A percentile compares a stretch with the other conserved stretches of the same genome.
Evolutionary conservation across 2,113 vertebrate genomes (phyloP).

Genomic region (Eulemur macaco): DNA sequence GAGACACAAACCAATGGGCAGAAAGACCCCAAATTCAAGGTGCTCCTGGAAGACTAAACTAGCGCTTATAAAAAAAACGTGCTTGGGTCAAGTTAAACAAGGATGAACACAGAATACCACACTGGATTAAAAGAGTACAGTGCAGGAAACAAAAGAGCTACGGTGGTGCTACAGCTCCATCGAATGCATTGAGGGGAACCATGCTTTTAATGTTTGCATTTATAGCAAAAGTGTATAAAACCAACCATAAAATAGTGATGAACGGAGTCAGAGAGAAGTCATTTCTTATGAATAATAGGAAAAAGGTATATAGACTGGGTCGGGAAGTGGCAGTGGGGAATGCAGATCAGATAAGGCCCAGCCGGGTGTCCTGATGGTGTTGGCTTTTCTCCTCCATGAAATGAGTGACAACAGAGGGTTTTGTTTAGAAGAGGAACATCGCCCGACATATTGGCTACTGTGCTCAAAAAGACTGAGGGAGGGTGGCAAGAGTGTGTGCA

Average conservation of each 20-base stretch:
- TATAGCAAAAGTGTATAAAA: not conserved
- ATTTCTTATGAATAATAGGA: not conserved
- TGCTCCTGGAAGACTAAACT: not conserved
- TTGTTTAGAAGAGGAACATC: not conserved
- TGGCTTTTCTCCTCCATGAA: not conserved
- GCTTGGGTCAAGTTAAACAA: not conserved
- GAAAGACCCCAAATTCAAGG: not conserved
- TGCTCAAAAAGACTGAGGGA: not conserved
- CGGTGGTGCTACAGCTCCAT: too few species aligned
- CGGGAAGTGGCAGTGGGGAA: too few species aligned
- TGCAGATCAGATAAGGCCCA: not conserved
- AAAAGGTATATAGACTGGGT: accelerated
- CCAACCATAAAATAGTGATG: not conserved
- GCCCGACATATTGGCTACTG: too few species aligned
- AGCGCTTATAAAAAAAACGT: not conserved
- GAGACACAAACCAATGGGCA: not conserved
- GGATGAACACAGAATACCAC: not conserved
- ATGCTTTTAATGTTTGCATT: not conserved
- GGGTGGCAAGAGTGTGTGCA: too few species aligned
- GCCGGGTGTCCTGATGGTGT: not conserved
- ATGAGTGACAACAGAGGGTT: not conserved
- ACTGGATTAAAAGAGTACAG: not conserved
- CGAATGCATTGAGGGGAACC: too few species aligned
- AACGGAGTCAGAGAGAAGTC: not conserved
- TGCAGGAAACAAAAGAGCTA: not conserved